Evolutionary conservation across 2,113 vertebrate species (phyloP), one percentile per base, ranked within the genome.

Genomic region (Chloropsis hardwickii): DNA sequence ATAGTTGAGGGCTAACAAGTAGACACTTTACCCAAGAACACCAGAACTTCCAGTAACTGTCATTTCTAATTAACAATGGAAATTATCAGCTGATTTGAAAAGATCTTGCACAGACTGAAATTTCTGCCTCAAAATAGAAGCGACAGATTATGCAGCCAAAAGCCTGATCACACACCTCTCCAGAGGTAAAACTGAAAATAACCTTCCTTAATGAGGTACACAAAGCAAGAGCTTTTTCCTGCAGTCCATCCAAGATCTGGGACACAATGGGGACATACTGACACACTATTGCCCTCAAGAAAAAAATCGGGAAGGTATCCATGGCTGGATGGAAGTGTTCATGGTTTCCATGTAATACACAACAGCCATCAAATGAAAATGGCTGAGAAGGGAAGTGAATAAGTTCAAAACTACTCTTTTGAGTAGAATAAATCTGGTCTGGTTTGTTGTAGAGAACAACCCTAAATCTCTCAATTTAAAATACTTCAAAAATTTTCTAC

Each of bases 141-240:
- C 1, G 2, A 37, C 14, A 69, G 22, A 37, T 69, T 56, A 51
- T 31, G 65, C 20, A 51, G 57, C 12, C 51, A 85, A 37, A 84
- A 92, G 58, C 51, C 56, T 70, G 18, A 40, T 12, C 61, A 35
- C 5, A 37, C 19, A 13, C 0, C 2, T 54, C 42, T 81, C 37
- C 53, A 67, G 16, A 61, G 28, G 64, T 69, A 48, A 66, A 93
- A 83, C 17, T 81, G 33, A 56, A 94, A 91, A 81, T 21, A 74
- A 50, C 1, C 1, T 25, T 71, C 14, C 17, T 50, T 60, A 71
- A 66, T 13, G 8, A 80, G 28, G 45, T 23, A 74, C 28, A 61
- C 17, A 88, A 76, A 79, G 31, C 56, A 50, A 27, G 18, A 48
- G 23, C 20, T 92, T 58, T 37, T 21, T 66, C 23, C 81, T 90